A percentile compares a stretch with the other conserved stretches of the same genome.
These are phyloP conservation scores for Pachliopta kotzebuea DNA, from an alignment of 2,888 invertebrate genomes.

Conservation along the genomic window DNA sequence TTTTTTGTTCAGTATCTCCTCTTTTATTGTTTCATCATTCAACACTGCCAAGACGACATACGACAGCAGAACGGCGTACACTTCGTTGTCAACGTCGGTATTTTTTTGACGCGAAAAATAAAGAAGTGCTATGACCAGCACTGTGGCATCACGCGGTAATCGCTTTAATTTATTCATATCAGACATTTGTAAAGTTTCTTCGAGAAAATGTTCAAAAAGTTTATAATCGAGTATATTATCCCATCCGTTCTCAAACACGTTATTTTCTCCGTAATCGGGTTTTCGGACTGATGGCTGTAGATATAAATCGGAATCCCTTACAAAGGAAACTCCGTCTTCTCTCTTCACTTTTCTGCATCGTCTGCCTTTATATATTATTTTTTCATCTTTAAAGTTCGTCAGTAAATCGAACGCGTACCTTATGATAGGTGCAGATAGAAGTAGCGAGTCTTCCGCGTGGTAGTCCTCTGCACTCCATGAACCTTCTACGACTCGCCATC, in stretches of 20 bases:
- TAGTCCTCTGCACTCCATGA: conserved; percentile 16
- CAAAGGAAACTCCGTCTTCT: neutral
- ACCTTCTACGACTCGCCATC: conserved; percentile 11
- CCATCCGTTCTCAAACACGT: conserved; percentile 30
- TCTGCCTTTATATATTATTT: conserved; percentile 5
- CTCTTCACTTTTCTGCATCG: neutral
- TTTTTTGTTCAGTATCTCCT: neutral
- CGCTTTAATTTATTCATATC: conserved; percentile 4
- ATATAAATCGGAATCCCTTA: neutral
- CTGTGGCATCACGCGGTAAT: conserved; percentile 14
- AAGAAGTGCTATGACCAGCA: conserved; percentile 26
- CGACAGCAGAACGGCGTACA: conserved; percentile 20
- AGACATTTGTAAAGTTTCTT: conserved; percentile 4
- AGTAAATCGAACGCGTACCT: conserved; percentile 26
- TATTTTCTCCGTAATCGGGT: conserved; percentile 1
- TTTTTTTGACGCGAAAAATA: conserved; percentile 12
- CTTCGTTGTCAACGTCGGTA: conserved; percentile 3
- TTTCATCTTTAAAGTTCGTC: conserved; percentile 18
- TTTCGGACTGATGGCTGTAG: neutral
- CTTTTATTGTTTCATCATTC: neutral
- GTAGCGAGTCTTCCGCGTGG: conserved; percentile 9
- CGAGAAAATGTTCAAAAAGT: conserved; percentile 29
- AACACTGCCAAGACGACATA: conserved; percentile 25
- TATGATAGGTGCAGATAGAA: conserved; percentile 21
- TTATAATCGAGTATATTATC: neutral